A percentile compares a stretch with the other conserved stretches of the same genome.
Conservation (phyloP, 2,888 invertebrate species). For the Habroteleia sp. region DNA sequence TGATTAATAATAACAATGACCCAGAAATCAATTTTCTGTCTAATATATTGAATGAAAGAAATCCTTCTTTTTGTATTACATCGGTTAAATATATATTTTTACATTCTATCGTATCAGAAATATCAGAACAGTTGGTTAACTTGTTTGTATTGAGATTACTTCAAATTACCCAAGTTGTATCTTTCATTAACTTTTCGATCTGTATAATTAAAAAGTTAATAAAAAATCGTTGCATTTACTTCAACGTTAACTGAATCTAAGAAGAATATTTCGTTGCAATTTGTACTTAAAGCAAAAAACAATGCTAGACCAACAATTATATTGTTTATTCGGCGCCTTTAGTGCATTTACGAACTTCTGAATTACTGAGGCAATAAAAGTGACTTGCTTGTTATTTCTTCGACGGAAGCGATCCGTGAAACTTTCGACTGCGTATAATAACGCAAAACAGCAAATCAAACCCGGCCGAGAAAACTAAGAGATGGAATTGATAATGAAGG, state of each 20-base stretch:
- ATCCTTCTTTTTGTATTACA: no score
- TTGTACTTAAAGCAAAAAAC: conserved; percentile 1
- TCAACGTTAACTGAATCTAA: no score
- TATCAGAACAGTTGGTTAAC: neutral
- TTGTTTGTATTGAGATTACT: conserved; percentile 2
- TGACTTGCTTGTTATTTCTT: conserved; percentile 20
- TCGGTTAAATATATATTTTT: no score
- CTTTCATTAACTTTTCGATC: conserved; percentile 14
- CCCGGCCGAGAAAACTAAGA: no score
- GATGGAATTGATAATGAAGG: no score
- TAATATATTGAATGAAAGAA: no score
- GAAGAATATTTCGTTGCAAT: conserved; percentile 4
- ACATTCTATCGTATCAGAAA: no score
- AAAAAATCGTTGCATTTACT: conserved; percentile 9
- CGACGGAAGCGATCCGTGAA: conserved; percentile 10
- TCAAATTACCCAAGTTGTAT: conserved; percentile 2
- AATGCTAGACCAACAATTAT: conserved; percentile 18
- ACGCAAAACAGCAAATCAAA: neutral
- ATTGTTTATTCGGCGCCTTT: neutral
- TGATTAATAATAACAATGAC: no score
- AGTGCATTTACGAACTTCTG: conserved; percentile 2
- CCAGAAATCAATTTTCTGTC: no score
- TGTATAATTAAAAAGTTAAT: conserved; percentile 5
- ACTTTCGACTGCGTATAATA: conserved; percentile 10
- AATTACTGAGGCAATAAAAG: conserved; percentile 10